These are phyloP conservation scores for Unio delphinus DNA, from an alignment of 2,888 invertebrate genomes.

Conservation along the genomic window DNA sequence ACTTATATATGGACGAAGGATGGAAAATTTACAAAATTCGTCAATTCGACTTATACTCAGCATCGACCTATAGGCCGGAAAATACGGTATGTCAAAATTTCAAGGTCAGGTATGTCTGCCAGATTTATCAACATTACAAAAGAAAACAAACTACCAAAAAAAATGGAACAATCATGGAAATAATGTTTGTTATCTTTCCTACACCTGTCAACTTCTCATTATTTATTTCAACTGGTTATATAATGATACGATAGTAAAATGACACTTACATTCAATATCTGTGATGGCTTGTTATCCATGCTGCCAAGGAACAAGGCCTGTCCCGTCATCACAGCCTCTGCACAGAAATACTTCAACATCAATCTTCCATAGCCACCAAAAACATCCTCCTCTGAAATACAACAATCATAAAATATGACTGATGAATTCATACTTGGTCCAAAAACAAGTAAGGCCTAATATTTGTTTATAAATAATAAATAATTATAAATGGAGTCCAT, in stretches of 20 bases:
- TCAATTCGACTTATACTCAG: no score
- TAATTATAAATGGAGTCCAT: no score
- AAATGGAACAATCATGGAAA: not conserved
- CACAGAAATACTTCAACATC: slow-evolving; percentile 86
- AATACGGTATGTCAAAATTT: no score
- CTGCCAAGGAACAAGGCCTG: slow-evolving; percentile 84
- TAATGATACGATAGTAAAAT: not conserved
- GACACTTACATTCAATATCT: slow-evolving; percentile 50
- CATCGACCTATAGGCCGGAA: no score
- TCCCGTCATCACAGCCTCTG: slow-evolving; percentile 86
- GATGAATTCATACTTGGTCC: not conserved
- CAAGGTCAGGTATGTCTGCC: no score
- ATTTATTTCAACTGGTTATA: not conserved
- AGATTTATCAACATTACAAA: no score
- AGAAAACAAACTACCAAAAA: no score
- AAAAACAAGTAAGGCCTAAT: not conserved
- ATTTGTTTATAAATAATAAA: no score
- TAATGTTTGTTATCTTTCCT: no score
- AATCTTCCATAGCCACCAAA: slow-evolving; percentile 84
- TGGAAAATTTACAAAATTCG: no score
- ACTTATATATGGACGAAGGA: no score
- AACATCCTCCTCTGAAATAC: slow-evolving; percentile 85
- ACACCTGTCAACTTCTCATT: not conserved
- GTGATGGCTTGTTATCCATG: slow-evolving; percentile 47
- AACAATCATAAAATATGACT: slow-evolving; percentile 10